Percentiles rank a stretch among this genome's conserved stretches.
Conservation (phyloP, 2,797 vertebrate species). For the Intellagama lesueurii region DNA sequence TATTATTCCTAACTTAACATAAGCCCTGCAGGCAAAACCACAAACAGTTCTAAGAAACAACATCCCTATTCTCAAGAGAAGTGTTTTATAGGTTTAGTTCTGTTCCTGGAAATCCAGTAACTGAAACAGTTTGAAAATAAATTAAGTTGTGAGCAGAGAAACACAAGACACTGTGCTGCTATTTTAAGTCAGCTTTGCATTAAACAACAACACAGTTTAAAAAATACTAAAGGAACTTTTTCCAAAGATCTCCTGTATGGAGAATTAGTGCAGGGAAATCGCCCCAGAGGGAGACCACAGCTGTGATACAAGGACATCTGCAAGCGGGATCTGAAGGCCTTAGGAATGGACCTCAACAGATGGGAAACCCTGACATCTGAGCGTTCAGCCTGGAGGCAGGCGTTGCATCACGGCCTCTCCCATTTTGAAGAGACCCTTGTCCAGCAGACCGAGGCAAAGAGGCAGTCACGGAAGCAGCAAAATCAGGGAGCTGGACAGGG, state of each 20-base stretch:
- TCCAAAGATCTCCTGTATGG: not conserved
- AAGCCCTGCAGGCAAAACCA: conserved; percentile 5
- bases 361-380: no score
- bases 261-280: no score
- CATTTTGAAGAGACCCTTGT: no score
- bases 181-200: conserved; percentile 14
- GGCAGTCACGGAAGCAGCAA: no score
- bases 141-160: not conserved
- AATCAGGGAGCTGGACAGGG: no score
- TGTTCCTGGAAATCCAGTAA: conserved; percentile 41
- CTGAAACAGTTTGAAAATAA: conserved; percentile 42
- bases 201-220: not conserved
- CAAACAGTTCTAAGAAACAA: conserved; percentile 45
- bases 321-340: no score
- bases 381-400: no score
- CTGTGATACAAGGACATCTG: no score
- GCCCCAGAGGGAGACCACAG: no score
- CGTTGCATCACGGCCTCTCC: no score
- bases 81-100: conserved; percentile 9
- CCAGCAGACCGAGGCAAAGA: no score
- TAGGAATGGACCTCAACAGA: no score
- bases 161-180: conserved; percentile 11
- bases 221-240: not conserved
- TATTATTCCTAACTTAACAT: conserved; percentile 26
- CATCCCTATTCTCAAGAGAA: conserved; percentile 13